These are phyloP conservation scores for Drosophila equinoxialis DNA, from an alignment of 1,140 invertebrate genomes.

Conservation along the genomic window DNA sequence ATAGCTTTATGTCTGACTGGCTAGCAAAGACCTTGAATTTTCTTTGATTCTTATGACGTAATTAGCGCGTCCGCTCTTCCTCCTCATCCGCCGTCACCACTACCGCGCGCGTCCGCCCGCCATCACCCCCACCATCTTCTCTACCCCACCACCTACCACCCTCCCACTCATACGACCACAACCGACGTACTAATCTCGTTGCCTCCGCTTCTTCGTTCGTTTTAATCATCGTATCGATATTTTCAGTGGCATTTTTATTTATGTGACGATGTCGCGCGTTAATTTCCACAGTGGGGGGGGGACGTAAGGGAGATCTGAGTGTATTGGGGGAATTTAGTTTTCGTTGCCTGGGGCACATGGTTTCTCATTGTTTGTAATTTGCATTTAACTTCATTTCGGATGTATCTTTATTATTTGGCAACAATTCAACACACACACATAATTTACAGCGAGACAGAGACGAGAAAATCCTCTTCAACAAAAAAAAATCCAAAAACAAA, in stretches of 20 bases:
- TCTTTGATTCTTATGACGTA: constrained; percentile 81
- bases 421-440: constrained; percentile 55
- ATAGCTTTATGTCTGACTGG: constrained; percentile 62
- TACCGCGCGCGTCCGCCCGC: constrained; percentile 2
- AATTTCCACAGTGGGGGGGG: constrained; percentile 39
- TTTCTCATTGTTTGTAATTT: constrained; percentile 42
- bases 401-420: constrained; percentile 55
- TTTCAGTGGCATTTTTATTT: constrained; percentile 80
- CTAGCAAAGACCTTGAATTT: constrained; percentile 76
- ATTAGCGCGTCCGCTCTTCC: constrained; percentile 64
- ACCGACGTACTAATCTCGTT: constrained; percentile 77
- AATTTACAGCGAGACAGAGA: constrained; percentile 43
- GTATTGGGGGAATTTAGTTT: not conserved
- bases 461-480: constrained; percentile 9
- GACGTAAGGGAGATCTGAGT: constrained; percentile 8
- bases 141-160: constrained; percentile 8
- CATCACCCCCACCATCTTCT: constrained; percentile 1
- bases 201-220: constrained; percentile 60
- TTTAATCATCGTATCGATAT: constrained; percentile 79
- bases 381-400: constrained; percentile 30
- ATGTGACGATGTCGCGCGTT: constrained; percentile 49
- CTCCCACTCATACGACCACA: constrained; percentile 61
- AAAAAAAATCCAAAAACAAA: constrained; percentile 66
- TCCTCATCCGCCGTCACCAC: not conserved
- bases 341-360: constrained; percentile 33